phyloP scores from a whole-genome alignment of 2,797 vertebrate species.

The Columba guinea region DNA sequence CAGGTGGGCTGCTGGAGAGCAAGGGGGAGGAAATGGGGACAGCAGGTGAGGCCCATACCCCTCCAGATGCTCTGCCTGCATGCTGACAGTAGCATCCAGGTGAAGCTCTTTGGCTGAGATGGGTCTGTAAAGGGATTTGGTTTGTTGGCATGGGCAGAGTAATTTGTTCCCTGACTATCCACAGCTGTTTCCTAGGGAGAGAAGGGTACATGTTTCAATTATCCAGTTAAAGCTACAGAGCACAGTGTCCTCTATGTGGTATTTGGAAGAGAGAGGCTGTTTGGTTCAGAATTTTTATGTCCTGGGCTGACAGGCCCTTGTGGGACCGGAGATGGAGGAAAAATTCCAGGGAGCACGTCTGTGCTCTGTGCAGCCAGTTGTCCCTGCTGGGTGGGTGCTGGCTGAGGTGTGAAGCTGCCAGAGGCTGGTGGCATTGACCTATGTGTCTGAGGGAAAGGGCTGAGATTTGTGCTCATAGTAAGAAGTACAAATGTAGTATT shows the following conservation, averaged over 20 bases:
- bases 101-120: background rate
- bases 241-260: background rate
- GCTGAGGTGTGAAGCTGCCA: background rate
- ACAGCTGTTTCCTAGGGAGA: background rate
- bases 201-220: background rate
- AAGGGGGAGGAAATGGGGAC: background rate
- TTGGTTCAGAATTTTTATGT: background rate
- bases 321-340: background rate
- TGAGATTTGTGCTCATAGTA: background rate
- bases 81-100: background rate
- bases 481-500: background rate
- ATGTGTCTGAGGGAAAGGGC: background rate
- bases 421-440: background rate
- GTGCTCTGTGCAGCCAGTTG: background rate
- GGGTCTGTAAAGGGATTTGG: background rate
- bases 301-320: background rate
- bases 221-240: background rate
- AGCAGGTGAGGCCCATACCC: background rate
- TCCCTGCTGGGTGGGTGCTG: background rate
- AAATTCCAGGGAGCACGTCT: background rate
- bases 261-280: background rate
- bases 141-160: background rate
- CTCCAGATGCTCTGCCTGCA: background rate
- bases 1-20: background rate
- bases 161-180: background rate